Conservation (phyloP, 1,140 invertebrate species). For the Lasioglossum albipes region DNA sequence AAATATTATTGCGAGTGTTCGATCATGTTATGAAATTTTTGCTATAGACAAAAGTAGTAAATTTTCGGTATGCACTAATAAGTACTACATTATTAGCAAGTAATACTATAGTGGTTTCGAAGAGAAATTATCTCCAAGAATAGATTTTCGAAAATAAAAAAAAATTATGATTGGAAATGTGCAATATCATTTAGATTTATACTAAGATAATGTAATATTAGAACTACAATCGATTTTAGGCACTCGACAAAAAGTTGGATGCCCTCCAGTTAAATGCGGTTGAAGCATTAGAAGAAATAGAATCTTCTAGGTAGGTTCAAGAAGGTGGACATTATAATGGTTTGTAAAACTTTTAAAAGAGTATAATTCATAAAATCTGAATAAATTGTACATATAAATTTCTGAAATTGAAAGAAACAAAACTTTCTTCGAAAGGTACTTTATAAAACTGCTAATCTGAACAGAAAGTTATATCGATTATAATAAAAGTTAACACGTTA, state of each 20-base stretch:
- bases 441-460: neutral
- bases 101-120: neutral
- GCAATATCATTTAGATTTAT: slow-evolving; percentile 15
- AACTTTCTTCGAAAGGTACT: neutral
- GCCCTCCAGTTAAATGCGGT: slow-evolving; percentile 70
- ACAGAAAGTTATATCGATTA: neutral
- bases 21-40: neutral
- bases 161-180: slow-evolving; percentile 9
- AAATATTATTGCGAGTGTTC: neutral
- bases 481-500: neutral
- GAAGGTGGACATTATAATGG: slow-evolving; percentile 11
- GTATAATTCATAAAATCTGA: slow-evolving; percentile 10
- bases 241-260: slow-evolving; percentile 75
- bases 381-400: neutral
- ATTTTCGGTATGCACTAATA: neutral
- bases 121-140: too few relatives aligned
- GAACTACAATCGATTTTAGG: slow-evolving; percentile 65
- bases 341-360: neutral
- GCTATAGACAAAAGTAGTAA: neutral
- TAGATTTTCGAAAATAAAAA: neutral
- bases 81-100: neutral
- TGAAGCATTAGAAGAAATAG: slow-evolving; percentile 70
- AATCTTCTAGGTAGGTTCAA: slow-evolving; percentile 69
- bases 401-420: neutral
- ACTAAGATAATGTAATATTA: slow-evolving; percentile 19